phyloP scores from a whole-genome alignment of 30 jellyfish, hydroid and myxozoan species.

The Clytia hemisphaerica region DNA sequence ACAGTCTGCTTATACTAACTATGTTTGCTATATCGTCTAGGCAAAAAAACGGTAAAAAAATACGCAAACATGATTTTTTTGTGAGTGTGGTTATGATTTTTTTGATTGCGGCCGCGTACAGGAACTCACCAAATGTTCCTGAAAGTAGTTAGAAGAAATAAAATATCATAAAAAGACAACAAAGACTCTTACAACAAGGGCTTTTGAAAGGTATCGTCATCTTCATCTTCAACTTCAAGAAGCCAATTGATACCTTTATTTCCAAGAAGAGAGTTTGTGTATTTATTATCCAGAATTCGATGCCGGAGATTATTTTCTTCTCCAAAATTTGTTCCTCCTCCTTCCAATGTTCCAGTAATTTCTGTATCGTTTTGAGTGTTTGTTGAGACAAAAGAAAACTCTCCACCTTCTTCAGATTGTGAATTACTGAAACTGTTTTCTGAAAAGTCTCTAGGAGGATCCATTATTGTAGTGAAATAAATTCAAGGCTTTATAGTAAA shows the following conservation, averaged over 20 bases:
- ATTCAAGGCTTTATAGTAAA: too few species aligned
- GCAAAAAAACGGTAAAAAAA: too few species aligned
- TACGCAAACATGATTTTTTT: too few species aligned
- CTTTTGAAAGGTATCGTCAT: constrained; percentile 66
- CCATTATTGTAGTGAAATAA: background rate
- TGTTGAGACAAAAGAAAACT: constrained; percentile 53
- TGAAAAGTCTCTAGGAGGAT: constrained; percentile 27
- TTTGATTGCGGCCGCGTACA: too few species aligned
- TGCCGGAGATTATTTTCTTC: background rate
- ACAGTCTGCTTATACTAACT: too few species aligned
- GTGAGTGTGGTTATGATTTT: too few species aligned
- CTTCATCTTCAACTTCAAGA: constrained; percentile 74
- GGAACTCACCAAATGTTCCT: too few species aligned
- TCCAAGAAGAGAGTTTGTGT: constrained; percentile 35
- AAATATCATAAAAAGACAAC: too few species aligned
- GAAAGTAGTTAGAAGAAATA: too few species aligned
- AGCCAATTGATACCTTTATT: constrained; percentile 90
- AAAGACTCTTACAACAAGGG: constrained; percentile 69
- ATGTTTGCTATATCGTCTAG: too few species aligned
- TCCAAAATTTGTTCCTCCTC: background rate
- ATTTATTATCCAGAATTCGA: constrained; percentile 13
- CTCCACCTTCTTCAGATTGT: constrained; percentile 33
- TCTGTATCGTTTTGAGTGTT: constrained; percentile 37
- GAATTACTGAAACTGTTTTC: background rate
- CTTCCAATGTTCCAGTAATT: constrained; percentile 32